Conservation (phyloP, 1,140 invertebrate species). For the Spodoptera litura region DNA sequence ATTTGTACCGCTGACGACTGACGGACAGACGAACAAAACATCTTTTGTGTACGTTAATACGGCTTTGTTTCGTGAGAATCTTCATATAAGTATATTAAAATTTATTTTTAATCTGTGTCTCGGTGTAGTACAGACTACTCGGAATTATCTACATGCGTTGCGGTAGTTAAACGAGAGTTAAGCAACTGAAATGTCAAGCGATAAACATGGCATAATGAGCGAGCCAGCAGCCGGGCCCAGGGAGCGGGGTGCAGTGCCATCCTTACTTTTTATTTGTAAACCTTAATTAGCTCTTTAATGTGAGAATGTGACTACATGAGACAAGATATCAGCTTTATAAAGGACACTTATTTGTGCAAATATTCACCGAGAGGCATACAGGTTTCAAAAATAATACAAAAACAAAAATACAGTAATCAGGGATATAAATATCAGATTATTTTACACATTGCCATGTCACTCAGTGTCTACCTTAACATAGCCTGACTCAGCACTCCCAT, state of each 20-base stretch:
- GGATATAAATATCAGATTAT: not conserved
- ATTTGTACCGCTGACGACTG: conserved; percentile 40
- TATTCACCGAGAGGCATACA: no score
- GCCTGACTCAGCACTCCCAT: not conserved
- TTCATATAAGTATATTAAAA: conserved; percentile 41
- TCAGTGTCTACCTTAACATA: not conserved
- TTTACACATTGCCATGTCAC: not conserved
- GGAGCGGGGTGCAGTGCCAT: conserved; percentile 7
- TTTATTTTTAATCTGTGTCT: conserved; percentile 47
- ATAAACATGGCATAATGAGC: conserved; percentile 30
- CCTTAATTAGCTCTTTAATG: conserved; percentile 27
- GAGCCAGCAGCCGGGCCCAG: not conserved
- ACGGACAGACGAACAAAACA: conserved; percentile 27
- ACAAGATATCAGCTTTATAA: not conserved
- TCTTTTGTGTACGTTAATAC: conserved; percentile 40
- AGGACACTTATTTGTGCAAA: no score
- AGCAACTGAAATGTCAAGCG: conserved; percentile 24
- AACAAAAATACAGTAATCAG: no score
- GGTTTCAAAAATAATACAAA: no score
- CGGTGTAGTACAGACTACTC: conserved; percentile 16
- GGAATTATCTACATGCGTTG: conserved; percentile 23
- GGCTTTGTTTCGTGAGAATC: conserved; percentile 57
- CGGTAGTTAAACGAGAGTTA: conserved; percentile 5
- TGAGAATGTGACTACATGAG: conserved; percentile 8
- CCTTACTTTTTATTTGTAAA: conserved; percentile 5